Evolutionary conservation across 1,140 invertebrate species (phyloP).

Genomic region (Babylonia areolata): DNA sequence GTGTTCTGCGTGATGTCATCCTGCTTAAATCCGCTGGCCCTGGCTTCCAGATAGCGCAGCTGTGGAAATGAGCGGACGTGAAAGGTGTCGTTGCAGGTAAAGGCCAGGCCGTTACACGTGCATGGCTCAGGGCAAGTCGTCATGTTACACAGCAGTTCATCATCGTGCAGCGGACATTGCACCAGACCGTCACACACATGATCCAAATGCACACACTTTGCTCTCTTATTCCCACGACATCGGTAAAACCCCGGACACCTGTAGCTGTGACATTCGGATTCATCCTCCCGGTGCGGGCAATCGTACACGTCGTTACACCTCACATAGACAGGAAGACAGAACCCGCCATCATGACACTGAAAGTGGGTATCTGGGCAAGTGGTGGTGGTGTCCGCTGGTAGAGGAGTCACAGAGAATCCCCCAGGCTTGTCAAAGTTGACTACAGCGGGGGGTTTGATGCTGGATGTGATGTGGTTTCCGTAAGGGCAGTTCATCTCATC

Average conservation of each 20-base stretch:
- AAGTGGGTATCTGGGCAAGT: slow-evolving; percentile 35
- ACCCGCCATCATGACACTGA: not conserved
- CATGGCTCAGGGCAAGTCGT: slow-evolving; percentile 48
- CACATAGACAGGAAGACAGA: slow-evolving; percentile 9
- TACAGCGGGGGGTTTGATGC: not conserved
- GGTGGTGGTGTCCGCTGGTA: not conserved
- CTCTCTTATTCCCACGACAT: slow-evolving; percentile 1
- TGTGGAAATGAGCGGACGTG: not conserved
- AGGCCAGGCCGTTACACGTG: slow-evolving; percentile 16
- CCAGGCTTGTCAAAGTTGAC: too few species aligned
- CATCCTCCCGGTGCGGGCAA: slow-evolving; percentile 17
- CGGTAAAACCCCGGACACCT: slow-evolving; percentile 30
- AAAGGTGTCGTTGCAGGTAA: slow-evolving; percentile 10
- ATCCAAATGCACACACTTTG: slow-evolving; percentile 24
- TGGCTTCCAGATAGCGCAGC: slow-evolving; percentile 15
- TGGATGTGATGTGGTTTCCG: too few species aligned
- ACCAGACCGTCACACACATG: slow-evolving; percentile 23
- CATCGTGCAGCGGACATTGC: slow-evolving; percentile 39
- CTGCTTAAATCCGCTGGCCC: slow-evolving; percentile 23
- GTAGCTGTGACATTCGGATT: not conserved
- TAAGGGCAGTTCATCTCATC: too few species aligned
- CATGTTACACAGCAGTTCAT: slow-evolving; percentile 40
- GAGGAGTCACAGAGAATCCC: not conserved
- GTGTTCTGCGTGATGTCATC: too few species aligned
- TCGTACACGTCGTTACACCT: slow-evolving; percentile 32